phyloP scores from a whole-genome alignment of 2,888 invertebrate genomes.

The Andrena camellia region DNA sequence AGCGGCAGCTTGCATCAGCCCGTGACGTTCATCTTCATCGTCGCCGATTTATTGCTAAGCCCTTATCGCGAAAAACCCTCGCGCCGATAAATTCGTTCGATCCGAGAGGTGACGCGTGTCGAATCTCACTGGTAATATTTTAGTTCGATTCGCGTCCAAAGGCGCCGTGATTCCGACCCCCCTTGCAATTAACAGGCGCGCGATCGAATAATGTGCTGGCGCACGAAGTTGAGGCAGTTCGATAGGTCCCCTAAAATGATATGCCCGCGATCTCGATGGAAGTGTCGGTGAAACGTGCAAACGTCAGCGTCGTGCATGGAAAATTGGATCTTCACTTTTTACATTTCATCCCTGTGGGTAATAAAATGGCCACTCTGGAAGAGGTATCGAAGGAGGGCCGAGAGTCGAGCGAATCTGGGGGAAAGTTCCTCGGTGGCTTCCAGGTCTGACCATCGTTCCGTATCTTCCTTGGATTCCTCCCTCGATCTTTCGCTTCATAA shows the following conservation, averaged over 20 bases:
- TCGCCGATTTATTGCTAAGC: background rate
- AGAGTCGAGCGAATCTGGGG: slow-evolving; percentile 29
- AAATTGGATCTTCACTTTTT: slow-evolving; percentile 27
- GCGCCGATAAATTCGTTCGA: background rate
- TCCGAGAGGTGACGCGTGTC: background rate
- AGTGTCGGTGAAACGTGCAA: background rate
- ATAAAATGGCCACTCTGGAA: slow-evolving; percentile 22
- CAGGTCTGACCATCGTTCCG: slow-evolving; percentile 31
- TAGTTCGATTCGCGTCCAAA: background rate
- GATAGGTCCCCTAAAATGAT: background rate
- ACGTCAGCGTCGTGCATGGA: slow-evolving; percentile 1
- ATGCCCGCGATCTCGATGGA: background rate
- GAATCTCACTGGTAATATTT: background rate
- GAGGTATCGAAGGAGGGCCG: slow-evolving; percentile 7
- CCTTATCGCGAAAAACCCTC: background rate
- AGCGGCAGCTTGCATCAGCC: background rate
- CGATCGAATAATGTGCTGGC: background rate
- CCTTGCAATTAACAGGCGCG: slow-evolving; percentile 14
- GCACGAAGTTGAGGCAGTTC: slow-evolving; percentile 3
- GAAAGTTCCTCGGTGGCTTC: slow-evolving; percentile 37
- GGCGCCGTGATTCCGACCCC: background rate
- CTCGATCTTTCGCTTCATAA: slow-evolving; percentile 70
- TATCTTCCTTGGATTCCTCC: slow-evolving; percentile 54
- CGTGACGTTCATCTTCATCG: background rate
- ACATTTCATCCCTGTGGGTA: background rate